phyloP scores from a whole-genome alignment of 2,888 invertebrate genomes.

The Hybos culiciformis region DNA sequence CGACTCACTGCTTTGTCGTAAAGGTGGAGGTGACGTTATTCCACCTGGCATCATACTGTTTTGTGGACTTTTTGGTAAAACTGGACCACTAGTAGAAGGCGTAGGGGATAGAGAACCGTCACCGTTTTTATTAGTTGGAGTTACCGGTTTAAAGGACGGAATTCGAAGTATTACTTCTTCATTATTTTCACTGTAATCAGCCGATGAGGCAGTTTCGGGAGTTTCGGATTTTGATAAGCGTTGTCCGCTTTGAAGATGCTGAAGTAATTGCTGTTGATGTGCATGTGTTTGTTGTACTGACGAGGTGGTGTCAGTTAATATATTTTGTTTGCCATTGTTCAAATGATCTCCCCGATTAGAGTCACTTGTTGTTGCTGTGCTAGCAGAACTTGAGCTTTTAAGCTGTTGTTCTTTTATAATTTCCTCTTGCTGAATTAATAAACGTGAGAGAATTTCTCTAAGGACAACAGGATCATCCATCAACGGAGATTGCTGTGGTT shows the following conservation, averaged over 20 bases:
- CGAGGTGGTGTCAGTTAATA: constrained; percentile 22
- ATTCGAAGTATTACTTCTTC: constrained; percentile 79
- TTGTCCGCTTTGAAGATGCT: constrained; percentile 26
- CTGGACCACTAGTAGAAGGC: constrained; percentile 9
- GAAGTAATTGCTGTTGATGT: constrained; percentile 21
- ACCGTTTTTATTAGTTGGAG: constrained; percentile 35
- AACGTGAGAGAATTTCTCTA: constrained; percentile 27
- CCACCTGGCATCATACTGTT: constrained; percentile 26
- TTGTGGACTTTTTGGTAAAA: constrained; percentile 17
- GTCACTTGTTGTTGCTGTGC: too few species aligned
- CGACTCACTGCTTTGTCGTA: constrained; percentile 35
- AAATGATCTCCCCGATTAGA: constrained; percentile 19
- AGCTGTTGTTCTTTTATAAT: constrained; percentile 14
- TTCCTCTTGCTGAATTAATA: constrained; percentile 23
- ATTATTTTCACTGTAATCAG: constrained; percentile 30
- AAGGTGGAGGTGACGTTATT: constrained; percentile 38
- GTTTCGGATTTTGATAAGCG: constrained; percentile 36
- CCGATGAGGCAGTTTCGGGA: constrained; percentile 35
- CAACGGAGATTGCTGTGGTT: constrained; percentile 12
- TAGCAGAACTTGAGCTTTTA: constrained; percentile 6
- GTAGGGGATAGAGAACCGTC: constrained; percentile 28
- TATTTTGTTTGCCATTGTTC: constrained; percentile 21
- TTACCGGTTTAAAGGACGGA: constrained; percentile 73
- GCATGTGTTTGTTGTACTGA: constrained; percentile 21
- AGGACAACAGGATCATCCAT: constrained; percentile 26